Evolutionary conservation across 2,113 vertebrate genomes (phyloP).

Genomic region (Sander lucioperca): DNA sequence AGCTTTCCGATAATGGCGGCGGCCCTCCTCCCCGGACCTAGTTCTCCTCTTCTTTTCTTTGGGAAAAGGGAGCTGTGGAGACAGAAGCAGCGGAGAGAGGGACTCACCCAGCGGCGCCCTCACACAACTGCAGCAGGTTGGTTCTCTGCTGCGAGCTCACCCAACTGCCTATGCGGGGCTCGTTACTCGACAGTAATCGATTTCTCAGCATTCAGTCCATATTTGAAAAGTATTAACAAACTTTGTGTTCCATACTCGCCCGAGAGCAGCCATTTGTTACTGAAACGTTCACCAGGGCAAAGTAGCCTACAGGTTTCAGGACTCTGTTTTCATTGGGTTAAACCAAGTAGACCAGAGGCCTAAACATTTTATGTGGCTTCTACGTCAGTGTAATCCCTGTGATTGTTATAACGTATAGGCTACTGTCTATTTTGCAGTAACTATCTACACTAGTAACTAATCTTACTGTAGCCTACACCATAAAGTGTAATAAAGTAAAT

Average conservation of each 20-base stretch:
- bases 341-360: not conserved
- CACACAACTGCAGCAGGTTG: slow-evolving; percentile 82
- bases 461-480: no score
- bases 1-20: slow-evolving; percentile 86
- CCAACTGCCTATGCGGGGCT: not conserved
- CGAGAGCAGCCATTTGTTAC: not conserved
- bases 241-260: not conserved
- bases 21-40: slow-evolving; percentile 80
- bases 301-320: not conserved
- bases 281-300: not conserved
- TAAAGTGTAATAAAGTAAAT: no score
- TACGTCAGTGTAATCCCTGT: not conserved
- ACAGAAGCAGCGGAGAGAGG: slow-evolving; percentile 78
- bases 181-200: slow-evolving; percentile 38
- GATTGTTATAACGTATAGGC: no score
- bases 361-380: not conserved
- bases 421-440: no score
- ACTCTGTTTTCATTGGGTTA: not conserved
- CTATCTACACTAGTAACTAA: no score
- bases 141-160: slow-evolving; percentile 25
- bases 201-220: not conserved
- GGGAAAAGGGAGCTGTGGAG: slow-evolving; percentile 81
- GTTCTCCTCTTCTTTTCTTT: slow-evolving; percentile 82
- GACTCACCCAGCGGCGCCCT: slow-evolving; percentile 87
- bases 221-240: not conserved